Evolutionary conservation across 92 coral and sea anemone genomes (phyloP).

Genomic region (Plumapathes pennacea): DNA sequence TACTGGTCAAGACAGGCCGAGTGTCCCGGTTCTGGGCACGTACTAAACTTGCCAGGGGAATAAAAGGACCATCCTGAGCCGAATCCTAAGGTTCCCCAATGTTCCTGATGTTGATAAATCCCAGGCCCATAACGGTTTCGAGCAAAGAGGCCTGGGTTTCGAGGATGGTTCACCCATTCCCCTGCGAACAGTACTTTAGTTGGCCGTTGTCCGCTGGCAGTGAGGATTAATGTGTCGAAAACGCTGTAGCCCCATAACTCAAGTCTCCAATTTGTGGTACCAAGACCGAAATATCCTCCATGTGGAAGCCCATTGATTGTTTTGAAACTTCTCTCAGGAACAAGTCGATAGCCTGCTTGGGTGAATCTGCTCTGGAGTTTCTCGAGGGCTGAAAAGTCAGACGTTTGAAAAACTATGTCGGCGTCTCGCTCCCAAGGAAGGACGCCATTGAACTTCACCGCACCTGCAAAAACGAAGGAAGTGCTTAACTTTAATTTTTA

Average conservation of each 20-base stretch:
- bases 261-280: slow-evolving; percentile 76
- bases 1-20: slow-evolving; percentile 93
- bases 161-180: slow-evolving; percentile 86
- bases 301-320: slow-evolving; percentile 83
- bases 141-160: slow-evolving; percentile 96
- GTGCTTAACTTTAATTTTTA: no score
- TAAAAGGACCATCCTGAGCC: slow-evolving; percentile 90
- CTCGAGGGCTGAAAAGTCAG: slow-evolving; percentile 86
- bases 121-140: slow-evolving; percentile 94
- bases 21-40: slow-evolving; percentile 75
- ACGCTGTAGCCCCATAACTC: slow-evolving; percentile 91
- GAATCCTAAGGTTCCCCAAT: slow-evolving; percentile 83
- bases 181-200: slow-evolving; percentile 91
- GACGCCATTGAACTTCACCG: slow-evolving; percentile 94
- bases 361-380: slow-evolving; percentile 58
- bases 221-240: slow-evolving; percentile 92
- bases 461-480: slow-evolving; percentile 62
- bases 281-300: slow-evolving; percentile 83
- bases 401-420: slow-evolving; percentile 89
- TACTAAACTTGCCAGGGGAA: slow-evolving; percentile 58
- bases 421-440: slow-evolving; percentile 99
- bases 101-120: slow-evolving; percentile 83
- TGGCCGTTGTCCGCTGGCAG: slow-evolving; percentile 81
- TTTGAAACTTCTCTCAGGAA: no score
- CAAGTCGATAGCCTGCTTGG: slow-evolving; percentile 75